Evolutionary conservation across 2,113 vertebrate species (phyloP).

Genomic region (Microtus montanus): DNA sequence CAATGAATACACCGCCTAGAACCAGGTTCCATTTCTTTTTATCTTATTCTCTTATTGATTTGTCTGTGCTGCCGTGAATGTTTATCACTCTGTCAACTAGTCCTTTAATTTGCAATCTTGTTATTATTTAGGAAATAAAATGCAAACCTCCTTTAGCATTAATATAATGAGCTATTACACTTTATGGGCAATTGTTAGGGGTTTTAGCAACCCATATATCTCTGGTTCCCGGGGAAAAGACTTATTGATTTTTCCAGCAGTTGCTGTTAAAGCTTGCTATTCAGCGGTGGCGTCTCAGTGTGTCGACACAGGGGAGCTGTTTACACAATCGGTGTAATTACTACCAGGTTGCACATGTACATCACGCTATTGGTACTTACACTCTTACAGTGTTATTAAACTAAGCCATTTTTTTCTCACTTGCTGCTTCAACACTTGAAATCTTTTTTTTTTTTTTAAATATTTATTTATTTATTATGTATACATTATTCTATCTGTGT

Average conservation of each 20-base stretch:
- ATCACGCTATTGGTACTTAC: constrained; percentile 36
- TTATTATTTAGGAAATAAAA: constrained; percentile 68
- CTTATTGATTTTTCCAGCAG: constrained; percentile 66
- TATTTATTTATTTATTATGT: no score
- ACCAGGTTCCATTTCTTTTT: constrained; percentile 31
- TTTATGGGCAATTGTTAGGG: constrained; percentile 52
- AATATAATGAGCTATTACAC: constrained; percentile 50
- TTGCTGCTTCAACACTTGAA: neutral
- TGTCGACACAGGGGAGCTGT: constrained; percentile 47
- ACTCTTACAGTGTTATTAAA: constrained; percentile 45
- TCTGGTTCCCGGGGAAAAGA: constrained; percentile 54
- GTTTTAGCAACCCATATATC: constrained; percentile 63
- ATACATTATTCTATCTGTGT: no score
- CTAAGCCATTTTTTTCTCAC: neutral
- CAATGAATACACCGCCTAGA: constrained; percentile 2
- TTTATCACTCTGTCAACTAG: constrained; percentile 52
- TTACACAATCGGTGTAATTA: constrained; percentile 38
- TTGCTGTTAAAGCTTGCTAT: constrained; percentile 53
- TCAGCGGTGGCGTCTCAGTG: constrained; percentile 4
- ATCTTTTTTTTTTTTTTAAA: no score
- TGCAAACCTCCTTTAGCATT: constrained; percentile 51
- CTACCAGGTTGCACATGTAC: constrained; percentile 10
- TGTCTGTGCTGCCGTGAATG: constrained; percentile 14
- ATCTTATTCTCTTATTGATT: constrained; percentile 56
- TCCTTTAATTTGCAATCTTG: constrained; percentile 57